Conservation (phyloP, 2,113 vertebrate genomes). For the Lethenteron camtschaticum region DNA sequence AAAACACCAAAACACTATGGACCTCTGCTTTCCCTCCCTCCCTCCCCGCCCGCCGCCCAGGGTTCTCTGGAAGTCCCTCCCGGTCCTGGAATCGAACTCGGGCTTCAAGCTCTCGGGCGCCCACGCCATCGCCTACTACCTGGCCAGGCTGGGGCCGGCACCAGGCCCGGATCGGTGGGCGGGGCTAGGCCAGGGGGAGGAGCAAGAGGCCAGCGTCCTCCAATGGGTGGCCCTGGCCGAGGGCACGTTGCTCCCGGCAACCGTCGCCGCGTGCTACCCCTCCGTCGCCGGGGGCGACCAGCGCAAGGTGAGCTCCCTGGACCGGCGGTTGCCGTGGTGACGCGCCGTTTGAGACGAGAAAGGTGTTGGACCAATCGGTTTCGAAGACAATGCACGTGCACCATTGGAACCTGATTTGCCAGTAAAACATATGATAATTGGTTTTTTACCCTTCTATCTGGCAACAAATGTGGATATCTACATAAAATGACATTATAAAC, state of each 20-base stretch:
- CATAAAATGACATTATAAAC: too few relatives aligned
- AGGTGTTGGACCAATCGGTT: too few relatives aligned
- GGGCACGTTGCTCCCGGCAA: conserved; percentile 37
- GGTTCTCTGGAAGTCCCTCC: conserved; percentile 26
- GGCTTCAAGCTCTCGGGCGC: conserved; percentile 30
- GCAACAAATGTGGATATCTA: too few relatives aligned
- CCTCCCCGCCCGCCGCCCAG: conserved; percentile 39
- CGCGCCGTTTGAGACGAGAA: too few relatives aligned
- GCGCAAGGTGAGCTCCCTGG: too few relatives aligned
- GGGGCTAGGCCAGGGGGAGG: conserved; percentile 17
- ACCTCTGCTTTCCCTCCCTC: conserved; percentile 40
- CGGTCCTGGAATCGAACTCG: conserved; percentile 22
- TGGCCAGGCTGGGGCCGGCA: conserved; percentile 14
- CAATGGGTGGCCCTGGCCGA: conserved; percentile 62
- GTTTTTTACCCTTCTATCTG: too few relatives aligned
- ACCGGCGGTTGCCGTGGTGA: too few relatives aligned
- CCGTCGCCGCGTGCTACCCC: conserved; percentile 39
- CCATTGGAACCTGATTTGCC: too few relatives aligned
- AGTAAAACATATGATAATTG: too few relatives aligned
- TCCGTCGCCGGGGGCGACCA: too few relatives aligned
- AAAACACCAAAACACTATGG: too few relatives aligned
- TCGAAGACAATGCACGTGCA: too few relatives aligned
- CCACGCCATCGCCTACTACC: conserved; percentile 38
- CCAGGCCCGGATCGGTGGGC: conserved; percentile 20
- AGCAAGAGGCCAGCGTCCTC: conserved; percentile 34